phyloP scores from a whole-genome alignment of 2,888 invertebrate species.

The Hypolimnas misippus region DNA sequence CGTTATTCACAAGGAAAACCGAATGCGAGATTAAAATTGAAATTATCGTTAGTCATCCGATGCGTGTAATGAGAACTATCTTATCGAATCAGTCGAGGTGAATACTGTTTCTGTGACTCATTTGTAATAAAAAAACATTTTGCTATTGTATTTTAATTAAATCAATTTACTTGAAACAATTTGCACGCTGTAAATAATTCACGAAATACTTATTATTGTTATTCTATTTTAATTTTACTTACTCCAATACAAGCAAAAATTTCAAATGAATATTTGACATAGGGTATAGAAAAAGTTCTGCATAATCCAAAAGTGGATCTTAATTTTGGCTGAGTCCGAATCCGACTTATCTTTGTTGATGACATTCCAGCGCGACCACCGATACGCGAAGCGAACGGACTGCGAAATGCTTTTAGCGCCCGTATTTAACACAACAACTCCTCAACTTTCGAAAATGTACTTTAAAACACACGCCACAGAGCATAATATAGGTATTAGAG shows the following conservation, averaged over 20 bases:
- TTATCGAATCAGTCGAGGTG: neutral
- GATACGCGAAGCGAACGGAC: constrained; percentile 81
- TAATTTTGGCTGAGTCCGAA: constrained; percentile 55
- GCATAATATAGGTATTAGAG: constrained; percentile 48
- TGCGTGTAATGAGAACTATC: constrained; percentile 21
- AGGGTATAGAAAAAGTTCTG: constrained; percentile 14
- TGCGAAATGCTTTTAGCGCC: constrained; percentile 83
- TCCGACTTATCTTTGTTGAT: constrained; percentile 79
- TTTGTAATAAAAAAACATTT: no score
- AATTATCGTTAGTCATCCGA: constrained; percentile 16
- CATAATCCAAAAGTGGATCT: constrained; percentile 17
- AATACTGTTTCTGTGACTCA: neutral
- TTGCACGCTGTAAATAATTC: no score
- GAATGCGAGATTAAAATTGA: constrained; percentile 22
- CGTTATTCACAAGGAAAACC: constrained; percentile 25
- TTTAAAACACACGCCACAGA: constrained; percentile 45
- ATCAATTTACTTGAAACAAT: no score
- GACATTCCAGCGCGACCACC: constrained; percentile 79
- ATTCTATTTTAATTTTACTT: constrained; percentile 15
- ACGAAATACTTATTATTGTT: neutral
- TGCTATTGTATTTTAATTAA: no score
- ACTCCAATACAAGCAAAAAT: neutral
- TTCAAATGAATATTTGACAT: neutral
- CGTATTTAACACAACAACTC: constrained; percentile 60
- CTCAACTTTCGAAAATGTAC: constrained; percentile 48